A percentile compares a stretch with the other conserved stretches of the same genome.
Evolutionary conservation across 2,888 invertebrate genomes (phyloP).

Genomic region (Hydropsyche betteni): DNA sequence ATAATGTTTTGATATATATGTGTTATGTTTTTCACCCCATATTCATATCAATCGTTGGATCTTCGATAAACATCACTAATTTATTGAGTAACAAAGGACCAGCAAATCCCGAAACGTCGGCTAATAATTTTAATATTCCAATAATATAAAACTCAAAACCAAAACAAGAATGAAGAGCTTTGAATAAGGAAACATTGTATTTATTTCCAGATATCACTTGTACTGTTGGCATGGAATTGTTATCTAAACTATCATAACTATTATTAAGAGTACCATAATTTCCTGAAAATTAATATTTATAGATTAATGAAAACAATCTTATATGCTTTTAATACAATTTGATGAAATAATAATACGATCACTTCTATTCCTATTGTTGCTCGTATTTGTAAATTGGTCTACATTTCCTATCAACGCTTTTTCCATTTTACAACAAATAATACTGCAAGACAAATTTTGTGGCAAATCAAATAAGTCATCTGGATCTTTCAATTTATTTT

Average conservation of each 20-base stretch:
- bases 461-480: slow-evolving; percentile 89
- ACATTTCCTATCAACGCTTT: slow-evolving; percentile 66
- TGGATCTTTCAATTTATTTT: slow-evolving; percentile 74
- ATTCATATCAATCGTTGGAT: slow-evolving; percentile 71
- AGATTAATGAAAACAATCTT: not conserved
- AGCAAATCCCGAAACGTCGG: slow-evolving; percentile 86
- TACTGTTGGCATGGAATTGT: slow-evolving; percentile 43
- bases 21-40: slow-evolving; percentile 66
- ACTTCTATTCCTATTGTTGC: slow-evolving; percentile 24
- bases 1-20: slow-evolving; percentile 24
- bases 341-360: not conserved
- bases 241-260: slow-evolving; percentile 24
- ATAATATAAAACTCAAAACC: slow-evolving; percentile 85
- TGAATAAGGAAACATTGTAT: slow-evolving; percentile 69
- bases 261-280: slow-evolving; percentile 59
- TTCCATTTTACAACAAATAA: slow-evolving; percentile 70
- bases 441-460: slow-evolving; percentile 68
- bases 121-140: slow-evolving; percentile 82
- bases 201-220: slow-evolving; percentile 44
- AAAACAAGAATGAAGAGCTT: slow-evolving; percentile 78
- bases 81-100: slow-evolving; percentile 88
- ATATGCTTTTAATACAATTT: not conserved
- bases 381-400: slow-evolving; percentile 60
- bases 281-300: slow-evolving; percentile 35
- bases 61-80: slow-evolving; percentile 82